These are phyloP conservation scores for Alligator sinensis DNA, from an alignment of 2,113 vertebrate species.

Conservation along the genomic window DNA sequence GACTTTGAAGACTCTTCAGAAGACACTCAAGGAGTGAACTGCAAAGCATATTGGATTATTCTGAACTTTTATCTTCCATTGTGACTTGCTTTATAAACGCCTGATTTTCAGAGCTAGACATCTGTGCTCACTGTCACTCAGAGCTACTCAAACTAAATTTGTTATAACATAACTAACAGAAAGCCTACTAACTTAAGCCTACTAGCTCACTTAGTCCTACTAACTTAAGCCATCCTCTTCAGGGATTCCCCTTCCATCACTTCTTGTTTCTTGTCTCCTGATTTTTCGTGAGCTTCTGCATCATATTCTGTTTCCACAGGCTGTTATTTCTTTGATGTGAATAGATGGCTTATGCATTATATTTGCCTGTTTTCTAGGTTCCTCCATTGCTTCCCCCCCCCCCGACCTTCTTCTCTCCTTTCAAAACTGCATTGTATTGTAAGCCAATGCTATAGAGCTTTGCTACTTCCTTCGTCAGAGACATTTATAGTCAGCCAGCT, in stretches of 20 bases:
- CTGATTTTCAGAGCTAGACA: constrained; percentile 8
- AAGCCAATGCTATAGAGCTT: background rate
- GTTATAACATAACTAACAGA: background rate
- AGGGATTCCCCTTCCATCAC: background rate
- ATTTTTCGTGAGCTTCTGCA: constrained; percentile 25
- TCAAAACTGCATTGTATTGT: background rate
- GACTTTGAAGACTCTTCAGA: background rate
- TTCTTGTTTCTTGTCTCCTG: background rate
- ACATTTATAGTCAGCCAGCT: background rate
- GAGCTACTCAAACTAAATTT: background rate
- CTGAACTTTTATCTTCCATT: background rate
- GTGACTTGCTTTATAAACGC: background rate
- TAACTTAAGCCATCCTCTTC: background rate
- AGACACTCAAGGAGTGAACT: background rate
- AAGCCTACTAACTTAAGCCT: background rate
- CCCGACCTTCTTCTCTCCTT: background rate
- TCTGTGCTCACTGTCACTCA: background rate
- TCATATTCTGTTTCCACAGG: background rate
- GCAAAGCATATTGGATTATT: background rate
- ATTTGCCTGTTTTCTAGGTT: background rate
- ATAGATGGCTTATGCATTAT: no score
- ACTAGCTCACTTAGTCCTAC: background rate
- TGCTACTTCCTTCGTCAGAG: background rate
- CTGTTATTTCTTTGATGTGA: no score
- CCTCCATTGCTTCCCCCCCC: background rate